Conservation (phyloP, 2,113 vertebrate species). For the Apteryx owenii region DNA sequence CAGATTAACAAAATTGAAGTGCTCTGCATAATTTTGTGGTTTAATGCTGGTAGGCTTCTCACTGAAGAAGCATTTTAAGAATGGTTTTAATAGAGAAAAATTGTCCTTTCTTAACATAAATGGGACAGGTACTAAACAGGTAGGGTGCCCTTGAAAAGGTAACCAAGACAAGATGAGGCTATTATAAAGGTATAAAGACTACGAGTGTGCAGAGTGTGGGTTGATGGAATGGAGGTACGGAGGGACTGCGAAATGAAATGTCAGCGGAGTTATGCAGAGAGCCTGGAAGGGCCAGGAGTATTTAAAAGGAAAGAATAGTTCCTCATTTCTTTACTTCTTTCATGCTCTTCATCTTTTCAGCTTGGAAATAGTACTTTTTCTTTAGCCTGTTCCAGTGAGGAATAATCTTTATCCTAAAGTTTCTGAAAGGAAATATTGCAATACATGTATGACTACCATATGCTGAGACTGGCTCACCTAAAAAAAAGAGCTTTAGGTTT, state of each 20-base stretch:
- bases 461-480: background rate
- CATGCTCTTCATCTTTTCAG: background rate
- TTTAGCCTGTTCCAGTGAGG: background rate
- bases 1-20: background rate
- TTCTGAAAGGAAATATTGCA: background rate
- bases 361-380: background rate
- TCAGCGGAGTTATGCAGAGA: background rate
- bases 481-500: background rate
- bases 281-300: background rate
- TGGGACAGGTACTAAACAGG: background rate
- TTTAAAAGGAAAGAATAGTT: background rate
- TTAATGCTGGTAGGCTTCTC: background rate
- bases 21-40: background rate
- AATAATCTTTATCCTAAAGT: background rate
- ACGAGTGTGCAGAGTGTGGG: background rate
- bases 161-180: background rate
- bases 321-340: background rate
- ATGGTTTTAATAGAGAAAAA: background rate
- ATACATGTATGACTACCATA: rapidly evolving
- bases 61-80: background rate
- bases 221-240: background rate
- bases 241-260: background rate
- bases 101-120: background rate
- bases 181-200: background rate
- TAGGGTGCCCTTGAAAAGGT: background rate